phyloP scores from a whole-genome alignment of 1,140 invertebrate genomes.

The Trachymyrmex cornetzi region DNA sequence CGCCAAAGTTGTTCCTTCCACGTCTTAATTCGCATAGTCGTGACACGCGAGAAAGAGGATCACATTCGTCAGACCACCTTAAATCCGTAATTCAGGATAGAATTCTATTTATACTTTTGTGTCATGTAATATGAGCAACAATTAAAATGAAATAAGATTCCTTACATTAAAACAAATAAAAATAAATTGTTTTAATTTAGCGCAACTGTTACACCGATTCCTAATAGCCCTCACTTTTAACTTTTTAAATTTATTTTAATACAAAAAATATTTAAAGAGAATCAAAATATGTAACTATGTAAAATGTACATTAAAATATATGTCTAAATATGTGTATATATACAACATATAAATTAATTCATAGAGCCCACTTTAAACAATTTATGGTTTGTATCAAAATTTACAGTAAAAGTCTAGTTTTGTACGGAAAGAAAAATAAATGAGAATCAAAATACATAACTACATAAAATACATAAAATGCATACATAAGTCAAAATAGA shows the following conservation, averaged over 20 bases:
- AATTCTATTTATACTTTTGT: not conserved
- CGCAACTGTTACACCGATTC: no score
- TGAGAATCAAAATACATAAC: not conserved
- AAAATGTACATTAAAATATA: not conserved
- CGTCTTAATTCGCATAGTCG: constrained; percentile 11
- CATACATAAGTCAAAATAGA: not conserved
- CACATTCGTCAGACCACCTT: not conserved
- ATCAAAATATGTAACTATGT: not conserved
- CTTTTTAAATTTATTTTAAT: no score
- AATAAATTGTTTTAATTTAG: no score
- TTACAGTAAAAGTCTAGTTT: not conserved
- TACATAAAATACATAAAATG: not conserved
- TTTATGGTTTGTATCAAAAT: not conserved
- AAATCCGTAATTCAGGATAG: not conserved
- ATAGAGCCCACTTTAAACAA: not conserved
- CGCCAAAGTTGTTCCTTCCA: not conserved
- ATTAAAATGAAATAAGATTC: no score
- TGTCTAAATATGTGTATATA: not conserved
- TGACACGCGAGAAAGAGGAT: not conserved
- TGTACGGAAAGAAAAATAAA: not conserved
- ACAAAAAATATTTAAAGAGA: not conserved
- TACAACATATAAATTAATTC: not conserved
- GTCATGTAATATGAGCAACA: not conserved
- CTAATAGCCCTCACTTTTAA: no score
- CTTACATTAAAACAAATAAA: no score